Conservation (phyloP, 2,888 invertebrate species). For the Euplagia quadripunctaria region DNA sequence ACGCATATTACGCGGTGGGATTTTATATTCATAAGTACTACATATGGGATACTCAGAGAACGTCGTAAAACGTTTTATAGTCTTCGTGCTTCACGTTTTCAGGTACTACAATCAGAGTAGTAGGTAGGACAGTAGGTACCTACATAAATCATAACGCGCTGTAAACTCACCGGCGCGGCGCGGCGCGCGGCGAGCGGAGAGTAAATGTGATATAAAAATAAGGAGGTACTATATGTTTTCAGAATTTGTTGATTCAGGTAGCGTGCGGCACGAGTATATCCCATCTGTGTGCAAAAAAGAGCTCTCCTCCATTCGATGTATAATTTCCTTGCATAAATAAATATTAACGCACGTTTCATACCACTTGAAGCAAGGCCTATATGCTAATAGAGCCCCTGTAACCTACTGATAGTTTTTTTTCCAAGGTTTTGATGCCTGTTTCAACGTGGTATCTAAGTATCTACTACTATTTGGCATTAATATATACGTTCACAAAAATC, state of each 20-base stretch:
- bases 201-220: conserved; percentile 39
- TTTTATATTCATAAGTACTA: not conserved
- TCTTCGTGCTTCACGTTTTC: conserved; percentile 47
- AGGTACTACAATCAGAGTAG: conserved; percentile 33
- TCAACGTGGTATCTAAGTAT: not conserved
- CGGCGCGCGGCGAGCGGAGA: conserved; percentile 18
- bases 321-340: conserved; percentile 49
- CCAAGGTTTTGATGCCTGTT: conserved; percentile 27
- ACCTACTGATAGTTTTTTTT: conserved; percentile 34
- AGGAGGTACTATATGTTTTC: conserved; percentile 16
- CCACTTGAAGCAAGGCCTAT: conserved; percentile 32
- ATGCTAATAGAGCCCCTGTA: conserved; percentile 39
- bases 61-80: conserved; percentile 51
- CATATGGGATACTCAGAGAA: conserved; percentile 14
- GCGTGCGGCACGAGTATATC: conserved; percentile 47
- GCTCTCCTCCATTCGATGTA: conserved; percentile 37
- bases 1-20: not conserved
- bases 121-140: conserved; percentile 28
- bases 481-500: conserved; percentile 3
- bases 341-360: conserved; percentile 38
- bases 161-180: conserved; percentile 22
- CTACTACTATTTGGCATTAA: conserved; percentile 5
- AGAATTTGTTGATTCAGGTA: conserved; percentile 49
- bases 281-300: conserved; percentile 45
- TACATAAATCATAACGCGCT: conserved; percentile 49